Base-by-base conservation (phyloP, 2,113 vertebrate genomes). In the Chrysemys picta region DNA sequence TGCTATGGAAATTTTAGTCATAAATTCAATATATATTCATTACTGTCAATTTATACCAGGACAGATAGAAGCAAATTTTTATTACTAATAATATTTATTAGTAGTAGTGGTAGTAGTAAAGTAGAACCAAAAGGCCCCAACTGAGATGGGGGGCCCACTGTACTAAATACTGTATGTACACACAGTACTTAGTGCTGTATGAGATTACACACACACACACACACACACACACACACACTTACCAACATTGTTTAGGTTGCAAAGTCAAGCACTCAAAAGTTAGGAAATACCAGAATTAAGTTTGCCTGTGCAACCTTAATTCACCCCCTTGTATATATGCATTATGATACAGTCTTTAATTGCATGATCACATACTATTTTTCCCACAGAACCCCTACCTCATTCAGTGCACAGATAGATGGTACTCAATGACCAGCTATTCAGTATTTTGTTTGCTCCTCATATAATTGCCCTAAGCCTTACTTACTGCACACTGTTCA, bases 71-170 rank as follows among this genome's bases (percentile, higher is more conserved):
- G 59, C 0, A 57, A 88, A 92, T 49, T 72, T 50, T 69, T 2
- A 76, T 24, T 79, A 14, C 42, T 81, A 4, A 1, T 54, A 16
- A 0, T 78, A 24, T 38, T 65, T 65, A 92, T 57, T 54, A 47
- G 2, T 2, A 80, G 19, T 75, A 14, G 47, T 79, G 2, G 1
- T 72, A 12, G 0, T 72, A 25, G 29, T 57, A 45, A 25, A 89
- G 10, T 5, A 59, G 10, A 31, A 65, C 9, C 75, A n/a, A 89
- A 89, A 78, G 57, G 31, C 4, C 19, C 1, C 4, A 38, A 8
- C 38, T 88, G 5, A 88, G 29, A 91, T 50, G 2, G 35, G 31
- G 47, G 31, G n/a, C 50, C 11, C 80, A 83, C 65, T 80, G 1
- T 5, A 57, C 4, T 10, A 86, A 65, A 85, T 82, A 57, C 3